Evolutionary conservation across 2,797 vertebrate species (phyloP).

Genomic region (Gymnoscopelus microlampas): DNA sequence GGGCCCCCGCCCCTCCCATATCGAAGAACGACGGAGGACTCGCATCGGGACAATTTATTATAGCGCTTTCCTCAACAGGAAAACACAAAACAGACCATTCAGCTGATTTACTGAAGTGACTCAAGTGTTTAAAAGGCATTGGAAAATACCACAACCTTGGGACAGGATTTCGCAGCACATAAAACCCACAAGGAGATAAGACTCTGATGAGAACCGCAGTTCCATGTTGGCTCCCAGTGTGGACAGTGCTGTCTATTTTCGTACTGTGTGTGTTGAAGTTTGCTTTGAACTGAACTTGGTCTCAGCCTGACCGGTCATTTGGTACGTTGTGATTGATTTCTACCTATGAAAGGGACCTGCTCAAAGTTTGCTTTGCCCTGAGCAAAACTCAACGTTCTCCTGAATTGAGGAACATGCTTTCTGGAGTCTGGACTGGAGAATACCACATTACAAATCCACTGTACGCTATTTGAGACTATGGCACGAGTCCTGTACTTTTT

Average conservation of each 20-base stretch:
- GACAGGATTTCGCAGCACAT: constrained; percentile 18
- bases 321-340: constrained; percentile 3
- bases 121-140: constrained; percentile 6
- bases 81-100: constrained; percentile 18
- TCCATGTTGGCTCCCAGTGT: constrained; percentile 36
- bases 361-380: neutral
- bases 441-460: no score
- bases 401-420: neutral
- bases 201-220: constrained; percentile 51
- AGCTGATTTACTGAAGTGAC: constrained; percentile 28
- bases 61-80: constrained; percentile 49
- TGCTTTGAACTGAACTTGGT: constrained; percentile 29
- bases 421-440: neutral
- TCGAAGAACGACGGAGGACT: constrained; percentile 50
- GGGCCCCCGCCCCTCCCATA: constrained; percentile 54
- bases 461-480: neutral
- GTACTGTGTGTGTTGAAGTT: constrained; percentile 22
- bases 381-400: constrained; percentile 7
- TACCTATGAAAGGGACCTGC: neutral
- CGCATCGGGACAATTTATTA: constrained; percentile 61
- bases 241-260: constrained; percentile 12
- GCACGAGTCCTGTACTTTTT: no score
- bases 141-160: neutral
- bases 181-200: constrained; percentile 47
- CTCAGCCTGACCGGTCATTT: constrained; percentile 10